These are phyloP conservation scores for Callimorpha dominula DNA, from an alignment of 2,888 invertebrate genomes.

Conservation along the genomic window DNA sequence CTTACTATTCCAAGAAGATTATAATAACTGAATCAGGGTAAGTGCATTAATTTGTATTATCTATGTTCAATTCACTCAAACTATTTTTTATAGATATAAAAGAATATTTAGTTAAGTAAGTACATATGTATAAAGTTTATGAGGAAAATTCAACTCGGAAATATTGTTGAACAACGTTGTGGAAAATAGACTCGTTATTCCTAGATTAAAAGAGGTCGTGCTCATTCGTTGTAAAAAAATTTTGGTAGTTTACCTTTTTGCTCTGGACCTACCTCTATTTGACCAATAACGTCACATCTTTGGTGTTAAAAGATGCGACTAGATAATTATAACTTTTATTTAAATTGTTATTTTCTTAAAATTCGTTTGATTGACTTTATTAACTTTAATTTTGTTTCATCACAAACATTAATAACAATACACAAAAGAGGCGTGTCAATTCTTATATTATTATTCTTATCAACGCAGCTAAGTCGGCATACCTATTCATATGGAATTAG, in stretches of 20 bases:
- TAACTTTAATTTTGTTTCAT: background rate
- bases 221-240: background rate
- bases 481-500: conserved; percentile 66
- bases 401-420: too few species aligned
- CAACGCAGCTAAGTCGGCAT: conserved; percentile 52
- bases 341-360: background rate
- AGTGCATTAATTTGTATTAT: conserved; percentile 15
- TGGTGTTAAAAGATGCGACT: background rate
- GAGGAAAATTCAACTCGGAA: background rate
- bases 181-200: background rate
- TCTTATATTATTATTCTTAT: conserved; percentile 38
- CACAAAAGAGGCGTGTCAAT: background rate
- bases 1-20: conserved; percentile 19
- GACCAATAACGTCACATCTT: background rate
- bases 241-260: background rate
- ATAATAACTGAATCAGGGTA: conserved; percentile 34
- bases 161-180: background rate
- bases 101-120: background rate
- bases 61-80: background rate
- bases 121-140: background rate
- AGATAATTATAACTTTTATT: background rate
- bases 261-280: background rate
- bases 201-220: background rate
- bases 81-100: background rate
- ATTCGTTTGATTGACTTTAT: background rate